Evolutionary conservation across 2,888 invertebrate genomes (phyloP).

Genomic region (Calliphora vomitoria): DNA sequence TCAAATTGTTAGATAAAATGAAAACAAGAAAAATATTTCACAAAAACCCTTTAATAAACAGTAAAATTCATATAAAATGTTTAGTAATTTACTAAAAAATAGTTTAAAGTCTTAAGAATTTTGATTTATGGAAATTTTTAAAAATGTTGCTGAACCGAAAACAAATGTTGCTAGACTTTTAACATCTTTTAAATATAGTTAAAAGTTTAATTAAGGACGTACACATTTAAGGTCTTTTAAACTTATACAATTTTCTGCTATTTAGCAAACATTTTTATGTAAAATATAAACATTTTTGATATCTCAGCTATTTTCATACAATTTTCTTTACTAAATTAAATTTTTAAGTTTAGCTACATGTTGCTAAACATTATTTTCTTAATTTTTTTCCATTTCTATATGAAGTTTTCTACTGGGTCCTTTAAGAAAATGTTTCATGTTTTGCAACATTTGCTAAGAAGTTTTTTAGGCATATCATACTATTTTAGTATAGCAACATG

Average conservation of each 20-base stretch:
- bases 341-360: too few relatives aligned
- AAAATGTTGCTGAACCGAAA: neutral
- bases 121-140: neutral
- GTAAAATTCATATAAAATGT: conserved; percentile 13
- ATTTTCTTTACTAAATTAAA: too few relatives aligned
- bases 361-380: too few relatives aligned
- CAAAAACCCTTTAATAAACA: conserved; percentile 2
- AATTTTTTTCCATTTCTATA: too few relatives aligned
- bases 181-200: too few relatives aligned
- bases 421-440: too few relatives aligned
- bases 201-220: too few relatives aligned
- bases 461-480: too few relatives aligned
- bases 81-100: neutral
- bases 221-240: neutral
- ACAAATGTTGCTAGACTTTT: neutral
- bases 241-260: neutral
- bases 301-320: too few relatives aligned
- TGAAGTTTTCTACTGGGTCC: too few relatives aligned
- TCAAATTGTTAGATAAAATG: conserved; percentile 32
- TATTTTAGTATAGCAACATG: neutral
- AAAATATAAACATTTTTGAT: too few relatives aligned
- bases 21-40: conserved; percentile 15
- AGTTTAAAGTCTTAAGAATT: neutral
- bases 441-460: too few relatives aligned
- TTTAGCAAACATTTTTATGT: neutral